phyloP scores from a whole-genome alignment of 2,797 vertebrate species.

The Chelonia mydas region DNA sequence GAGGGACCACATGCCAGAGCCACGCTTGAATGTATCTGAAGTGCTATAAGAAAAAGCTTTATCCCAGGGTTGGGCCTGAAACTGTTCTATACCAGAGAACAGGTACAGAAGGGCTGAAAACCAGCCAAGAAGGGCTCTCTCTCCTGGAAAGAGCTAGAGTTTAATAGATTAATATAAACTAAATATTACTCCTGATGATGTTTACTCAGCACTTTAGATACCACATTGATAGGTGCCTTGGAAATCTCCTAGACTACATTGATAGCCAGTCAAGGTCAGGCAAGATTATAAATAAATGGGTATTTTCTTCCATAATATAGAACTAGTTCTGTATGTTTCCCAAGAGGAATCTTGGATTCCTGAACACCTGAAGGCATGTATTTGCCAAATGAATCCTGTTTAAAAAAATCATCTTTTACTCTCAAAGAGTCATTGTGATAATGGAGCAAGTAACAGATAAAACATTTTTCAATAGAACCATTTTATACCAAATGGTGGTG shows the following conservation, averaged over 20 bases:
- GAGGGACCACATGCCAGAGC: not conserved
- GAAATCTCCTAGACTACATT: not conserved
- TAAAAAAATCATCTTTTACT: not conserved
- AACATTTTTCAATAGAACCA: slow-evolving; percentile 25
- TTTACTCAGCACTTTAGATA: not conserved
- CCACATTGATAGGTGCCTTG: not conserved
- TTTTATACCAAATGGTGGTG: slow-evolving; percentile 41
- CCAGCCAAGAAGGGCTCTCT: not conserved
- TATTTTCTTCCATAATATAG: not conserved
- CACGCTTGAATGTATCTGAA: not conserved
- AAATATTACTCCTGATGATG: not conserved
- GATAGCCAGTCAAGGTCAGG: not conserved
- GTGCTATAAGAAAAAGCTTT: slow-evolving; percentile 4
- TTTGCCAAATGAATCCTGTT: not conserved
- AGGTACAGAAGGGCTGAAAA: not conserved
- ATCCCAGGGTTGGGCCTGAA: slow-evolving; percentile 12
- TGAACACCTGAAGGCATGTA: not conserved
- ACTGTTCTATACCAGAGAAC: not conserved
- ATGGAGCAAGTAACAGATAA: not conserved
- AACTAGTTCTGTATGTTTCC: not conserved
- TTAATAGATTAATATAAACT: not conserved
- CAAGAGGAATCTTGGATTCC: not conserved
- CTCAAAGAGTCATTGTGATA: not conserved
- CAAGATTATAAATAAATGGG: not conserved
- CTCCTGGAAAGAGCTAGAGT: not conserved